Conservation (phyloP, 2,113 vertebrate genomes). For the Craseonycteris thonglongyai region DNA sequence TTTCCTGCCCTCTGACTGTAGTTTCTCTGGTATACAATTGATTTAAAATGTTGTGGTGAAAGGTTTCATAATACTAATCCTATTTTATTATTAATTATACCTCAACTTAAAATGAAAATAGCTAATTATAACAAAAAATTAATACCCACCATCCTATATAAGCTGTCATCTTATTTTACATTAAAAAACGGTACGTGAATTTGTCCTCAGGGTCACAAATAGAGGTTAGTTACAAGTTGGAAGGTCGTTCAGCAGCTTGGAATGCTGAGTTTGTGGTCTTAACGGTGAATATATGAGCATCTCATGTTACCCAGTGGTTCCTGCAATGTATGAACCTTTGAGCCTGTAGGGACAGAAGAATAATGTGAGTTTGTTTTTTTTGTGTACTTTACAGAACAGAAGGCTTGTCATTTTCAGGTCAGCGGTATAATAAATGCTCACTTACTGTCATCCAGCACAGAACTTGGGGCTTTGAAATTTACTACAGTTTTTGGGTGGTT, state of each 20-base stretch:
- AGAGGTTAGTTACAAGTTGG: background rate
- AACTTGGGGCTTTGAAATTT: background rate
- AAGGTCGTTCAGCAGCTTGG: background rate
- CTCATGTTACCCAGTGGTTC: background rate
- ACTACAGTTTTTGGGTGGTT: background rate
- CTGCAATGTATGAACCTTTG: background rate
- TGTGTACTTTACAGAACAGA: background rate
- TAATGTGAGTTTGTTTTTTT: background rate
- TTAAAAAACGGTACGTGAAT: background rate
- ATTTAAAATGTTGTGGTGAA: background rate
- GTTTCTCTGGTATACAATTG: background rate
- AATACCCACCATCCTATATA: background rate
- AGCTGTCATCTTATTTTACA: background rate
- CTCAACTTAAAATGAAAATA: background rate
- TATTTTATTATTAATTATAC: background rate
- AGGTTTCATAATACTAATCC: background rate
- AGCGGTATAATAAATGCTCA: background rate
- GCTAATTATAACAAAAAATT: background rate
- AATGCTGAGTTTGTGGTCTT: background rate
- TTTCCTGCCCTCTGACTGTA: background rate
- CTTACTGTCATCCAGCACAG: background rate
- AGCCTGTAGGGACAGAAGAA: background rate
- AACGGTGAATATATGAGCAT: background rate
- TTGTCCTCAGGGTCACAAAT: background rate
- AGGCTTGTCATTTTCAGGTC: background rate